Percentiles rank a stretch among this genome's conserved stretches.
phyloP scores from a whole-genome alignment of 2,797 vertebrate genomes.

The Loris lydekkerianus region DNA sequence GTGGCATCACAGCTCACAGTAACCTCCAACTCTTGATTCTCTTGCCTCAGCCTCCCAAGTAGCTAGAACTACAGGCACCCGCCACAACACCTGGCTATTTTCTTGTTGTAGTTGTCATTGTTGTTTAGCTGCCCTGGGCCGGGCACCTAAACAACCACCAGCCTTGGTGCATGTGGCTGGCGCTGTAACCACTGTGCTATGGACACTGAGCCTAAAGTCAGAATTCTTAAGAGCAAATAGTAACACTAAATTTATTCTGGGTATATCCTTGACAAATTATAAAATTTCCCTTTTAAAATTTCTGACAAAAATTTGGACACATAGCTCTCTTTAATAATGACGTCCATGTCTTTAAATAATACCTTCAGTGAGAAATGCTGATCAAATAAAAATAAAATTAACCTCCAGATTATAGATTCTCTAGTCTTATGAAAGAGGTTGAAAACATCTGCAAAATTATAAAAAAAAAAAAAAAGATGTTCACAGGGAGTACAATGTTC shows the following conservation, averaged over 20 bases:
- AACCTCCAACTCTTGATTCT: no score
- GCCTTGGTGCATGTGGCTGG: no score
- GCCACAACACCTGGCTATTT: no score
- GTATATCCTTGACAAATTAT: conserved; percentile 38
- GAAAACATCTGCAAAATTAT: not conserved
- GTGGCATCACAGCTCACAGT: no score
- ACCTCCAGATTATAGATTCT: not conserved
- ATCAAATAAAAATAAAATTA: conserved; percentile 46
- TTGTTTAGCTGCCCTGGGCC: no score
- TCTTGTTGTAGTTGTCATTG: no score
- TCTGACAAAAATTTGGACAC: conserved; percentile 31
- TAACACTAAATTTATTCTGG: conserved; percentile 58
- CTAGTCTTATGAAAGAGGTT: not conserved
- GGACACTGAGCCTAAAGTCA: not conserved
- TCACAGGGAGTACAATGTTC: not conserved
- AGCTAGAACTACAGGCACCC: no score
- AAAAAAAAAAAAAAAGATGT: not conserved
- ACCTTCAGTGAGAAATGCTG: not conserved
- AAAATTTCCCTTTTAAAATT: conserved; percentile 55
- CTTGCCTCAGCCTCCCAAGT: no score
- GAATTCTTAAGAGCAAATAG: conserved; percentile 54
- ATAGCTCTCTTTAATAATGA: not conserved
- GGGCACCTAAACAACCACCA: no score
- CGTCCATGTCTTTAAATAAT: not conserved
- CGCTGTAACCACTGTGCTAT: no score